Conservation (phyloP, 2,888 invertebrate genomes). For the Mesorhabditis spiculigera region DNA sequence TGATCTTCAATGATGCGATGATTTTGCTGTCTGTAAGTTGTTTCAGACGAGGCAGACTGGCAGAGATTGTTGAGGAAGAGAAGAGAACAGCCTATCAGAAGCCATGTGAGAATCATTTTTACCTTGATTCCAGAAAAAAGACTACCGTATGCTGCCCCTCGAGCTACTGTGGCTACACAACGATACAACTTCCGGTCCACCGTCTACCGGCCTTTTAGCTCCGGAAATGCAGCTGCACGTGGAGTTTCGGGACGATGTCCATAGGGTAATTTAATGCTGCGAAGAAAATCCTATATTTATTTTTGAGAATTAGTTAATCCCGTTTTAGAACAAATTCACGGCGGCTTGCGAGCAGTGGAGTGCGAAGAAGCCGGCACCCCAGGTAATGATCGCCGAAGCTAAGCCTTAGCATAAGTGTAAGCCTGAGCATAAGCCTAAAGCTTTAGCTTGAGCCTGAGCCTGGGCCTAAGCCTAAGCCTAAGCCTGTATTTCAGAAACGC, state of each 20-base stretch:
- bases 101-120: background rate
- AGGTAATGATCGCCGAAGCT: background rate
- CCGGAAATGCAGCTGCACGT: background rate
- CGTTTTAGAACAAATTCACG: conserved; percentile 3
- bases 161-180: background rate
- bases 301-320: background rate
- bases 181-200: background rate
- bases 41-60: too few relatives aligned
- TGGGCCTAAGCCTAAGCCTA: background rate
- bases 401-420: too few relatives aligned
- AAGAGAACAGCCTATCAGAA: background rate
- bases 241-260: background rate
- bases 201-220: background rate
- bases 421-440: too few relatives aligned
- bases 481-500: background rate
- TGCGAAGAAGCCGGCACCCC: conserved; percentile 1
- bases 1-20: conserved; percentile 1
- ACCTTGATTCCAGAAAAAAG: background rate
- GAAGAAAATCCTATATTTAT: background rate
- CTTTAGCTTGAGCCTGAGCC: too few relatives aligned
- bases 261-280: background rate
- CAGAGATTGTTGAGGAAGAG: too few relatives aligned
- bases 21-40: background rate
- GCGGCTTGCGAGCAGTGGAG: conserved; percentile 1
- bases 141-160: background rate